Conservation (phyloP, 2,888 invertebrate genomes). For the Tineola bisselliella region DNA sequence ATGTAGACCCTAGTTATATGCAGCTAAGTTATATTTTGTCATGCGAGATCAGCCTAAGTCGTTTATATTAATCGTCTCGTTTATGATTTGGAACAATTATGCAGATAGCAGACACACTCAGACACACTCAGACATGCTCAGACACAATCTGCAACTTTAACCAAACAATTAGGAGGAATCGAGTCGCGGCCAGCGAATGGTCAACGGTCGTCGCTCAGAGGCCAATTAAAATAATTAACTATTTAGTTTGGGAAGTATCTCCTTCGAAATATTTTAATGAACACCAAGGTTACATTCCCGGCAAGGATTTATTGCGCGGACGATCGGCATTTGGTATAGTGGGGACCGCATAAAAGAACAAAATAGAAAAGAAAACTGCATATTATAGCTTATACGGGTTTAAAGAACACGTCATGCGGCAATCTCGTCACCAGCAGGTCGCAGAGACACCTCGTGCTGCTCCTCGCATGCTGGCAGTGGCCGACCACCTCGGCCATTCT, state of each 20-base stretch:
- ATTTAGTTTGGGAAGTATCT: no score
- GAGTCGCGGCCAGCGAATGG: no score
- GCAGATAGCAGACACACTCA: no score
- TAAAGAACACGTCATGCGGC: slow-evolving; percentile 13
- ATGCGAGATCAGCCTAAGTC: neutral
- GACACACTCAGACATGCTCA: no score
- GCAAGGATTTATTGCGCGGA: neutral
- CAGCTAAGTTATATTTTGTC: neutral
- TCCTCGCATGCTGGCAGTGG: slow-evolving; percentile 15
- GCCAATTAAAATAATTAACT: no score
- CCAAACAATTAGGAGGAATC: no score
- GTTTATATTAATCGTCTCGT: neutral
- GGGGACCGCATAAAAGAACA: no score
- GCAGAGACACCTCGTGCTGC: slow-evolving; percentile 13
- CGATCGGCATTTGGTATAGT: neutral
- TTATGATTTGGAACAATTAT: neutral
- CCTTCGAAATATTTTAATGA: no score
- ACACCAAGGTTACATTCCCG: neutral
- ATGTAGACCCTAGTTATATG: neutral
- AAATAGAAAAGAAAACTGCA: no score
- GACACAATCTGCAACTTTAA: no score
- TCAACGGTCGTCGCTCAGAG: no score
- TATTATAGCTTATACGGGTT: no score
- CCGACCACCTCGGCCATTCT: slow-evolving; percentile 15
- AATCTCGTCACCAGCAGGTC: slow-evolving; percentile 13